phyloP scores from a whole-genome alignment of 2,888 invertebrate genomes.

The Drosophila formosana region DNA sequence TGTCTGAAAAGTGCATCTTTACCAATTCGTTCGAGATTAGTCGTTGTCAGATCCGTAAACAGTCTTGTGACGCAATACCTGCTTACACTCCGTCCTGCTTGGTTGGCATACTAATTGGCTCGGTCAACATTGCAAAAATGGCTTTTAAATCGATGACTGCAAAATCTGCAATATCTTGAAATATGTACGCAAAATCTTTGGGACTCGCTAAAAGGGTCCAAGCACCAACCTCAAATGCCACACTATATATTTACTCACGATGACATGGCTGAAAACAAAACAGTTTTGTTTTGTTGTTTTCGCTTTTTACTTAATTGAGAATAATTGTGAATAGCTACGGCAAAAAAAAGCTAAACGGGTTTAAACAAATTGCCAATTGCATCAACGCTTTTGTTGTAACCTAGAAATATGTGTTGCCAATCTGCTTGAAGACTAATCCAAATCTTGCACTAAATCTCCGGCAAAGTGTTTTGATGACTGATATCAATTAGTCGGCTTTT shows the following conservation, averaged over 20 bases:
- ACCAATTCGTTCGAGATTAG: conserved; percentile 12
- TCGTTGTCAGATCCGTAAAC: conserved; percentile 27
- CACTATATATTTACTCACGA: conserved; percentile 63
- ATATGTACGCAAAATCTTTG: conserved; percentile 4
- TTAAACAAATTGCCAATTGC: conserved; percentile 53
- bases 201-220: conserved; percentile 1
- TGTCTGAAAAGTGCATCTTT: conserved; percentile 39
- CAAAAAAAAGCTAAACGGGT: conserved; percentile 59
- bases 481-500: neutral
- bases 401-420: conserved; percentile 44
- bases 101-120: conserved; percentile 50
- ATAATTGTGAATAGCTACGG: conserved; percentile 59
- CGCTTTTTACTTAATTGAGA: conserved; percentile 63
- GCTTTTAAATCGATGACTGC: conserved; percentile 23
- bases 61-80: conserved; percentile 36
- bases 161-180: conserved; percentile 4
- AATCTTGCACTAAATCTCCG: neutral
- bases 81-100: conserved; percentile 1
- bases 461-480: neutral
- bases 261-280: conserved; percentile 60
- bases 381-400: conserved; percentile 38
- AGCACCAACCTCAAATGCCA: conserved; percentile 24
- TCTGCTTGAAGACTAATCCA: conserved; percentile 44
- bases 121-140: conserved; percentile 50
- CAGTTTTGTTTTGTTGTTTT: conserved; percentile 15